phyloP scores from a whole-genome alignment of 1,140 invertebrate species.

The Dufourea novaeangliae region DNA sequence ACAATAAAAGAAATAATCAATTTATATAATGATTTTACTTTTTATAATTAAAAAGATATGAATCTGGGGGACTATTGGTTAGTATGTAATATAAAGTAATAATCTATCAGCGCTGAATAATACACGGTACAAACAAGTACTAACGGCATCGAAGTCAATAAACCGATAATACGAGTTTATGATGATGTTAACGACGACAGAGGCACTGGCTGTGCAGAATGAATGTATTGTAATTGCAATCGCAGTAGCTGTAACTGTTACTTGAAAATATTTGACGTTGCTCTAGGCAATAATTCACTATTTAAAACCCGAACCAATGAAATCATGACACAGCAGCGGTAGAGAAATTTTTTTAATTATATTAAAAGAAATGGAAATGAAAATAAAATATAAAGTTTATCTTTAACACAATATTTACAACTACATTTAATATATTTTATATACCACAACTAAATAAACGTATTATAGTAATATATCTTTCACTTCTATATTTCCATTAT shows the following conservation, averaged over 20 bases:
- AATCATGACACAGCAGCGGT: background rate
- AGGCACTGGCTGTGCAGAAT: slow-evolving; percentile 6
- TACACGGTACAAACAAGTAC: background rate
- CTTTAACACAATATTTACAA: too few relatives aligned
- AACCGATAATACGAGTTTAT: slow-evolving; percentile 52
- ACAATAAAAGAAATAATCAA: background rate
- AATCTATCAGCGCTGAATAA: slow-evolving; percentile 14
- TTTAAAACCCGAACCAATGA: background rate
- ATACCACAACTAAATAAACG: too few relatives aligned
- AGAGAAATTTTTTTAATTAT: background rate
- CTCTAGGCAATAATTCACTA: background rate
- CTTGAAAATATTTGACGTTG: slow-evolving; percentile 25
- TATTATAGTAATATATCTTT: too few relatives aligned
- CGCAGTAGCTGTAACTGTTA: slow-evolving; percentile 5
- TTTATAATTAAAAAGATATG: background rate
- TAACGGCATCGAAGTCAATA: slow-evolving; percentile 34
- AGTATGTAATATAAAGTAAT: background rate
- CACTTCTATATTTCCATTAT: too few relatives aligned
- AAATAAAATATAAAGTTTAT: too few relatives aligned
- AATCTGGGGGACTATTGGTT: background rate
- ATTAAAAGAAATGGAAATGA: too few relatives aligned
- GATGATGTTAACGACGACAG: slow-evolving; percentile 15
- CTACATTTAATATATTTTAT: too few relatives aligned
- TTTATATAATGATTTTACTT: background rate
- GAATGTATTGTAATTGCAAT: slow-evolving; percentile 40